phyloP scores from a whole-genome alignment of 2,888 invertebrate genomes.

The Brenthis ino region DNA sequence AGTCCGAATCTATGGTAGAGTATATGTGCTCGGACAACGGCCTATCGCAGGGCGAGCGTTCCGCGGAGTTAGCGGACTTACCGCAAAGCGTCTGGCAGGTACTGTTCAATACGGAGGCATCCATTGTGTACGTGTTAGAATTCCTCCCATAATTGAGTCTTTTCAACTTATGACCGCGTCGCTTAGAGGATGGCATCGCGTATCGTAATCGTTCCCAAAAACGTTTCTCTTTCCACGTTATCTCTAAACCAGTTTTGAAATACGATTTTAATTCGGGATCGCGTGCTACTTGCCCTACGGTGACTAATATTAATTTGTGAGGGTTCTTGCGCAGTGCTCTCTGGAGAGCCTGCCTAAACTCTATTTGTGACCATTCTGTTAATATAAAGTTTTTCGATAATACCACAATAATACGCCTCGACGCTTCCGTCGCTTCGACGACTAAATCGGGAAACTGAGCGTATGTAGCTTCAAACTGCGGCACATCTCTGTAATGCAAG shows the following conservation, averaged over 20 bases:
- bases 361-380: conserved; percentile 96
- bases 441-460: conserved; percentile 89
- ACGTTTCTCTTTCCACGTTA: conserved; percentile 94
- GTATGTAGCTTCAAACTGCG: conserved; percentile 86
- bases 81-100: conserved; percentile 83
- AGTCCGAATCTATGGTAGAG: conserved; percentile 94
- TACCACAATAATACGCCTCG: conserved; percentile 92
- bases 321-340: conserved; percentile 92
- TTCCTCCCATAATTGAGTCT: conserved; percentile 88
- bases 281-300: conserved; percentile 89
- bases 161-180: conserved; percentile 80
- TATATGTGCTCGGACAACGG: conserved; percentile 94
- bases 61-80: conserved; percentile 78
- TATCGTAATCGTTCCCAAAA: conserved; percentile 97
- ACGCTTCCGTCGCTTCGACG: conserved; percentile 93
- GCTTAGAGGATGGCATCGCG: conserved; percentile 92
- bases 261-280: conserved; percentile 95
- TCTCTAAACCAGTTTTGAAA: conserved; percentile 92
- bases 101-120: conserved; percentile 84
- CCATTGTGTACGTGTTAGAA: conserved; percentile 93
- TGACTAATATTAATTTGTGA: conserved; percentile 93
- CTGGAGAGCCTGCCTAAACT: conserved; percentile 94
- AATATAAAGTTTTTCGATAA: conserved; percentile 94
- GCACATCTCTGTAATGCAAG: conserved; percentile 93
- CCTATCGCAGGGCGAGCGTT: conserved; percentile 85